A percentile compares a stretch with the other conserved stretches of the same genome.
Evolutionary conservation across 2,113 vertebrate species (phyloP).

Genomic region (Butastur rufipennis): DNA sequence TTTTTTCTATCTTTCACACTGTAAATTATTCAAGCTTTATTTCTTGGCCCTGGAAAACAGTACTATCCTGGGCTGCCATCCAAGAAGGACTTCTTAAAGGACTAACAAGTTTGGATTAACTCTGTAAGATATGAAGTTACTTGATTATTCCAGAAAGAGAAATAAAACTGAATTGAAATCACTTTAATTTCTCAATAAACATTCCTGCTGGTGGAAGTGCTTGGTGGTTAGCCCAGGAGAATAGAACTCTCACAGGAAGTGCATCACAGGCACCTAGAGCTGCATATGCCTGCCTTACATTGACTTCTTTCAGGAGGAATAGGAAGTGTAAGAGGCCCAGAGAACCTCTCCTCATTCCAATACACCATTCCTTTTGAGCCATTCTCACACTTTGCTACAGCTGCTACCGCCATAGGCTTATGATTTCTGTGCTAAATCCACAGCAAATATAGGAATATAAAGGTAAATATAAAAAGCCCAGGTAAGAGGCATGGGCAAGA

Average conservation of each 20-base stretch:
- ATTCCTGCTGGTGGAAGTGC: neutral
- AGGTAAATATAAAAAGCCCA: neutral
- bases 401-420: neutral
- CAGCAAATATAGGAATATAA: neutral
- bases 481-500: neutral
- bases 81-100: slow-evolving; percentile 20
- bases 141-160: neutral
- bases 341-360: neutral
- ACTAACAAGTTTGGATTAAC: neutral
- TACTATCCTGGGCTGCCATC: neutral
- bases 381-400: neutral
- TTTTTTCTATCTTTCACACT: neutral
- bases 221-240: neutral
- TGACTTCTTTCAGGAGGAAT: neutral
- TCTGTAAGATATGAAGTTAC: neutral
- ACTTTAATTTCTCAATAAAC: neutral
- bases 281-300: neutral
- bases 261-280: neutral
- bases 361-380: neutral
- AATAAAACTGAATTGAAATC: neutral
- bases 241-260: neutral
- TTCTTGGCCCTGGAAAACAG: neutral
- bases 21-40: slow-evolving; percentile 25
- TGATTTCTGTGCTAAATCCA: neutral
- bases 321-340: neutral